A percentile compares a stretch with the other conserved stretches of the same genome.
Evolutionary conservation across 2,797 vertebrate genomes (phyloP).

Genomic region (Acanthurus leucopareius): DNA sequence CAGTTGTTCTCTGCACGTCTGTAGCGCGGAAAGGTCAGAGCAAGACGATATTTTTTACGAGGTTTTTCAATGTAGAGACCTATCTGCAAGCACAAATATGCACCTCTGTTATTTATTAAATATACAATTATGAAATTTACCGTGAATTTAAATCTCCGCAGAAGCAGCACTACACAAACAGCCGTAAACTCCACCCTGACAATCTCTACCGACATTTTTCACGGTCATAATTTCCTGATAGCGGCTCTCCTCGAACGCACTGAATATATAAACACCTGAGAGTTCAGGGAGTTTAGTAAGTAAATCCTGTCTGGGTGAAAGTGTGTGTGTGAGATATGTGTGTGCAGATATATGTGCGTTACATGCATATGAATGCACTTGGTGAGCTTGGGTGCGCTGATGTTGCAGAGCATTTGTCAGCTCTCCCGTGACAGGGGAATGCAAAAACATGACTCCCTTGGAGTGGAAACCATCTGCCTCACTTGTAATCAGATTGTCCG

Average conservation of each 20-base stretch:
- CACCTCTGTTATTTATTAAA: conserved; percentile 23
- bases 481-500: conserved; percentile 74
- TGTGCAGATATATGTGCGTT: not conserved
- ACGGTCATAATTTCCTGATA: conserved; percentile 8
- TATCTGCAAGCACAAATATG: conserved; percentile 12
- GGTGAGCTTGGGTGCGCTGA: not conserved
- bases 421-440: conserved; percentile 76
- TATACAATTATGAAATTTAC: conserved; percentile 20
- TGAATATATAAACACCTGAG: conserved; percentile 16
- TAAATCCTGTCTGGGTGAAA: not conserved
- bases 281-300: not conserved
- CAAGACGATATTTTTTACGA: conserved; percentile 20
- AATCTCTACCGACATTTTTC: conserved; percentile 22
- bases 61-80: not conserved
- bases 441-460: conserved; percentile 77
- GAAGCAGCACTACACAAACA: not conserved
- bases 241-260: not conserved
- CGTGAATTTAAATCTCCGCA: conserved; percentile 14
- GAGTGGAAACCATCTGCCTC: conserved; percentile 77
- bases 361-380: not conserved
- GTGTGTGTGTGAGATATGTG: not conserved
- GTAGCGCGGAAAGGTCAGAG: not conserved
- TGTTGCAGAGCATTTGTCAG: conserved; percentile 57
- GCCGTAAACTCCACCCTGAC: conserved; percentile 18
- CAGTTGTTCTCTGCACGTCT: conserved; percentile 17